Percentiles rank a stretch among this genome's conserved stretches.
These are phyloP conservation scores for Lobophora halterata DNA, from an alignment of 2,888 invertebrate genomes.

Conservation along the genomic window DNA sequence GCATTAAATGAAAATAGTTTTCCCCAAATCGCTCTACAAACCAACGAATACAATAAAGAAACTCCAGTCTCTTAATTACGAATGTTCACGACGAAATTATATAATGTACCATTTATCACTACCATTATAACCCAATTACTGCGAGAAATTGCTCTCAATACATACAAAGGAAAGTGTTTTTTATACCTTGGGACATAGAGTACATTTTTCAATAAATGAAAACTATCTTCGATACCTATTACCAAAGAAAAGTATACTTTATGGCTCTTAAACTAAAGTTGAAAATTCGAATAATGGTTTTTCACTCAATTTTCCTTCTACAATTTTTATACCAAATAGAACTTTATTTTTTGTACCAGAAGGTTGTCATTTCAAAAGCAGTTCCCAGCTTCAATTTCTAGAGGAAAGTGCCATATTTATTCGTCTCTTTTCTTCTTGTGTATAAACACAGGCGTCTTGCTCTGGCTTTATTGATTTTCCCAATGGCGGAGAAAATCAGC, in stretches of 20 bases:
- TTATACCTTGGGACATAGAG: too few relatives aligned
- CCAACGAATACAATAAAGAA: conserved; percentile 1
- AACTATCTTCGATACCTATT: conserved; percentile 8
- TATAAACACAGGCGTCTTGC: conserved; percentile 24
- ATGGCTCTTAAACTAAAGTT: background rate
- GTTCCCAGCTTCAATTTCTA: conserved; percentile 20
- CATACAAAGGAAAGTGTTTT: too few relatives aligned
- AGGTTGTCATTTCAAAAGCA: conserved; percentile 3
- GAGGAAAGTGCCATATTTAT: conserved; percentile 8
- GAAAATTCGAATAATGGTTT: background rate
- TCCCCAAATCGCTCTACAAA: conserved; percentile 1
- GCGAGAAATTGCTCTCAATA: conserved; percentile 12
- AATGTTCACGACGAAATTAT: conserved; percentile 22
- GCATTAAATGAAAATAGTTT: background rate
- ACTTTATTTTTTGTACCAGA: background rate
- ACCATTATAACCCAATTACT: conserved; percentile 24
- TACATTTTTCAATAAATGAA: conserved; percentile 2
- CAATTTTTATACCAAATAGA: background rate
- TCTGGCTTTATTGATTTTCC: conserved; percentile 34
- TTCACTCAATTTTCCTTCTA: conserved; percentile 9
- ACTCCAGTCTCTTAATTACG: conserved; percentile 17
- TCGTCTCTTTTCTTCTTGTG: conserved; percentile 18
- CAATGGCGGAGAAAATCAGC: conserved; percentile 29
- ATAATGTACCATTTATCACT: conserved; percentile 25
- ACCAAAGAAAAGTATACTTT: conserved; percentile 8